Conservation (phyloP, 2,797 vertebrate genomes). For the Myiotriccus ornatus region DNA sequence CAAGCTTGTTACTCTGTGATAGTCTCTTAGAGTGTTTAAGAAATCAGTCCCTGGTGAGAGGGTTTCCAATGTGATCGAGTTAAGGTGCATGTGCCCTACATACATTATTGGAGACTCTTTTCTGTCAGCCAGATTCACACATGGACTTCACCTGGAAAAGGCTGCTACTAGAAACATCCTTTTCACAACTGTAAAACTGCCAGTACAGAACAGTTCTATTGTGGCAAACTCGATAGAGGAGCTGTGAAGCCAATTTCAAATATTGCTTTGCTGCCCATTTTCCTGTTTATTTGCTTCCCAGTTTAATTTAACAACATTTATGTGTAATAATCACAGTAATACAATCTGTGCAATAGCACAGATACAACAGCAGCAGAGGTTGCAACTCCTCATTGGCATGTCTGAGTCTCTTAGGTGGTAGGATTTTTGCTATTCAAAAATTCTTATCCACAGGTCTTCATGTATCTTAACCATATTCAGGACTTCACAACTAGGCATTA, state of each 20-base stretch:
- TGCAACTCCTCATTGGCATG: neutral
- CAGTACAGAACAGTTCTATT: neutral
- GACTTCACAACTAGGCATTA: neutral
- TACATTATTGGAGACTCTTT: neutral
- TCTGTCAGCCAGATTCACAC: neutral
- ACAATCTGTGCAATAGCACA: neutral
- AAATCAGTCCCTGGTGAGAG: neutral
- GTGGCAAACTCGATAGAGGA: neutral
- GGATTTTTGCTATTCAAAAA: neutral
- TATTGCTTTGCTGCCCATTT: neutral
- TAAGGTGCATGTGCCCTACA: neutral
- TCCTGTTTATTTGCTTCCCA: neutral
- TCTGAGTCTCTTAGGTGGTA: neutral
- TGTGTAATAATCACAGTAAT: neutral
- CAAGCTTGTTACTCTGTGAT: neutral
- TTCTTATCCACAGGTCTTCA: neutral
- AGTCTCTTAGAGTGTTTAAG: neutral
- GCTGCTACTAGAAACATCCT: neutral
- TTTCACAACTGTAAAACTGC: neutral
- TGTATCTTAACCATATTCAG: neutral
- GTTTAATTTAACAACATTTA: neutral
- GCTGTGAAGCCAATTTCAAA: neutral
- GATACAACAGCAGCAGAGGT: neutral
- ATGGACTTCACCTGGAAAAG: neutral
- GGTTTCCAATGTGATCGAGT: neutral